A percentile compares a stretch with the other conserved stretches of the same genome.
Evolutionary conservation across 2,888 invertebrate genomes (phyloP).

Genomic region (Drosophila greeni): DNA sequence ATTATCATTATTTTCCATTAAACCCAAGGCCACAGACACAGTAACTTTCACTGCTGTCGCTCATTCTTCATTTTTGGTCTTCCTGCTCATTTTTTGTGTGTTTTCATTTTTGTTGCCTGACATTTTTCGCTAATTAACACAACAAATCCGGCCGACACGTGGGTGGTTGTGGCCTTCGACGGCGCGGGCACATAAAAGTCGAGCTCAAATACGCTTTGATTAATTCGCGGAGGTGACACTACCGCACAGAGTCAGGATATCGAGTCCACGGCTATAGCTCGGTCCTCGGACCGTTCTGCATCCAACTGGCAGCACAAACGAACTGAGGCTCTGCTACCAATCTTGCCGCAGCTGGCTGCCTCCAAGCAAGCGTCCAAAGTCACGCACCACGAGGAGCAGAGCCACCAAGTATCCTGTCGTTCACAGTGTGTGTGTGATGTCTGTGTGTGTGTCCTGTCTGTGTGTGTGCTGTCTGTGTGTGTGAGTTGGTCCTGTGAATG

Average conservation of each 20-base stretch:
- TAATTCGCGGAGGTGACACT: slow-evolving; percentile 49
- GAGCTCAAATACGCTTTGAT: slow-evolving; percentile 48
- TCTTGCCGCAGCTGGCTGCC: slow-evolving; percentile 43
- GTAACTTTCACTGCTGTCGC: slow-evolving; percentile 26
- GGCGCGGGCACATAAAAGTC: slow-evolving; percentile 20
- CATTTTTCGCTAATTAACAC: slow-evolving; percentile 47
- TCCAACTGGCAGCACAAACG: slow-evolving; percentile 59
- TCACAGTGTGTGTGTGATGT: not conserved
- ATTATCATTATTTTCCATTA: slow-evolving; percentile 32
- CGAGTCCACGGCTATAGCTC: slow-evolving; percentile 8
- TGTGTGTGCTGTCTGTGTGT: slow-evolving; percentile 3
- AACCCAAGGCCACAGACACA: slow-evolving; percentile 47
- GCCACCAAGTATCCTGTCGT: slow-evolving; percentile 18
- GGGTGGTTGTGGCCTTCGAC: not conserved
- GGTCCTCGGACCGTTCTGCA: slow-evolving; percentile 65
- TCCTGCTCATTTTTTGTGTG: slow-evolving; percentile 2
- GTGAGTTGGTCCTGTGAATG: slow-evolving; percentile 19
- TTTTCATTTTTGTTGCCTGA: slow-evolving; percentile 7
- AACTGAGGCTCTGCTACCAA: slow-evolving; percentile 48
- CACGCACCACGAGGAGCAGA: slow-evolving; percentile 38
- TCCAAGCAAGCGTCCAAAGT: slow-evolving; percentile 34
- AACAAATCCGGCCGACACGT: slow-evolving; percentile 35
- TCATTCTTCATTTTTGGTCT: slow-evolving; percentile 2
- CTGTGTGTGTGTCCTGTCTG: slow-evolving; percentile 14
- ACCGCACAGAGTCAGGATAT: slow-evolving; percentile 12